Base-by-base conservation (phyloP, 1,140 invertebrate genomes). In the Arctopsyche grandis region DNA sequence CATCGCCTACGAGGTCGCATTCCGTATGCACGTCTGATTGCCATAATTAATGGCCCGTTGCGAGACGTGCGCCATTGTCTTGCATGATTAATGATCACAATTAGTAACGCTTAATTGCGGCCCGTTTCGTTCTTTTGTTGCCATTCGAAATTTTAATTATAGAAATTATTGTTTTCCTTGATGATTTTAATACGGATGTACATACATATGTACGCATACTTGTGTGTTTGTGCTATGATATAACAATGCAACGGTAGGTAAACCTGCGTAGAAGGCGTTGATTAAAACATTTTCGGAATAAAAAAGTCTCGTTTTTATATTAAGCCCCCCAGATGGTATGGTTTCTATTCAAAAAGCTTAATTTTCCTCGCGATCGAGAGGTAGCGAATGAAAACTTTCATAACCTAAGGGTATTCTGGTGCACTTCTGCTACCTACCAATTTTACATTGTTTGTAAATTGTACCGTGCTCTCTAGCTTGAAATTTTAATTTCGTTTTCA, bases 21-120 rank as follows among this genome's bases (percentile, higher is more conserved):
- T 74, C 44, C 16, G 71, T 48, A 74, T 73, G 69, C 71, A 74
- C 12, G 43, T 74, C 48, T 74, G 38, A 73, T 73, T 73, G 38
- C 69, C 43, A 26, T 74, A 74, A 74, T 74, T 74, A 48, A 74
- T 74, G 46, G 71, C 14, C 9, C 44, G 38, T n/a, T 22, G 21
- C 19, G 38, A 73, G 38, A 73, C 69, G 69, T 74, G 71, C 19
- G 9, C 71, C 48, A 48, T 74, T 74, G 71, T 74, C 24, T 56
- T n/a, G 21, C 7, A 74, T 74, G 71, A 74, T 74, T 24, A 19
- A 74, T 56, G 46, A 16, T 22, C 44, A 74, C 44, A 74, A 56
- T 74, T 74, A 74, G 43, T 74, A 56, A 56, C 63, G 44, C 71
- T 74, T 74, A 74, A 74, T 74, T 74, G 71, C 48, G n/a, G 14